Percentiles rank a stretch among this genome's conserved stretches.
Conservation (phyloP, 2,113 vertebrate genomes). For the Enhydra lutris region DNA sequence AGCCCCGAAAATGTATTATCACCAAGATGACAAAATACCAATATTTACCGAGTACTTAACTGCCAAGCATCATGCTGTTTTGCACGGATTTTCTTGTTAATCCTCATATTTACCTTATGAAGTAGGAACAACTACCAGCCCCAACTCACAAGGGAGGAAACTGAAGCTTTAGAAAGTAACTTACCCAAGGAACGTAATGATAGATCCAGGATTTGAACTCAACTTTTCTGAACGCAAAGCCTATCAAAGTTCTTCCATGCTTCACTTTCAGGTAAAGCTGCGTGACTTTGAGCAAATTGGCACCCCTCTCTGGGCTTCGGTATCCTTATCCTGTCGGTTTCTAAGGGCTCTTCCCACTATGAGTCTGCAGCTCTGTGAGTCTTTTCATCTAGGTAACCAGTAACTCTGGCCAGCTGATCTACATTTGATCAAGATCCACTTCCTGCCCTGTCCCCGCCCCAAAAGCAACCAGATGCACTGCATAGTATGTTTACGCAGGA, state of each 20-base stretch:
- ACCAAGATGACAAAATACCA: neutral
- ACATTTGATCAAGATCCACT: slow-evolving; percentile 57
- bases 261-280: neutral
- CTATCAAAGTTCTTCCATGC: neutral
- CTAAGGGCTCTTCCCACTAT: neutral
- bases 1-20: neutral
- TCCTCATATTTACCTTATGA: neutral
- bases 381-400: neutral
- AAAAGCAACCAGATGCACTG: neutral
- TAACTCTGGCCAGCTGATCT: slow-evolving; percentile 18
- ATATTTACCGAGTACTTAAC: neutral
- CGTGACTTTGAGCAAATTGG: neutral
- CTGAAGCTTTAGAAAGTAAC: neutral
- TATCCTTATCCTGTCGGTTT: neutral
- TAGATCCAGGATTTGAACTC: neutral
- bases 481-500: slow-evolving; percentile 64
- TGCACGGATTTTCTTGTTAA: neutral
- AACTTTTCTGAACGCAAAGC: neutral
- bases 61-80: neutral
- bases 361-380: neutral
- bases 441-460: neutral
- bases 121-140: neutral
- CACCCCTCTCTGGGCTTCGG: neutral
- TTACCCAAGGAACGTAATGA: neutral
- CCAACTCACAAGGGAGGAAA: neutral